Evolutionary conservation across 2,797 vertebrate species (phyloP).

Genomic region (Kryptopterus vitreolus): DNA sequence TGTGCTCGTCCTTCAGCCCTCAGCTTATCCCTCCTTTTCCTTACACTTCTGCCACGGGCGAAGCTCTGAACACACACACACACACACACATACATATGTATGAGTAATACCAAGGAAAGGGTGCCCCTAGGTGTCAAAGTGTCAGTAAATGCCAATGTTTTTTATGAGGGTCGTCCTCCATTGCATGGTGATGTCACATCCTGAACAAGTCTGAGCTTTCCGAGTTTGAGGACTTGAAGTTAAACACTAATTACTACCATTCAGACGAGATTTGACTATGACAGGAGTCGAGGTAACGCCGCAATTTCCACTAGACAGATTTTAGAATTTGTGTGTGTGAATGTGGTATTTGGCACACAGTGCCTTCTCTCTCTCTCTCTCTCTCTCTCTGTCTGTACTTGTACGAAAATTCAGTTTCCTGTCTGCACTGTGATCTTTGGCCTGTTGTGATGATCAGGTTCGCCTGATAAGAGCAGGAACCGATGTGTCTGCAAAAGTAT

Average conservation of each 20-base stretch:
- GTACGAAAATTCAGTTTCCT: conserved; percentile 28
- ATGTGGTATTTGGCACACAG: not conserved
- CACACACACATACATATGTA: not conserved
- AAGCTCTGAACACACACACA: conserved; percentile 78
- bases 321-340: not conserved
- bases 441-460: not conserved
- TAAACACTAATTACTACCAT: not conserved
- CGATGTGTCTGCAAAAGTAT: not conserved
- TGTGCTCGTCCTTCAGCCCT: conserved; percentile 92
- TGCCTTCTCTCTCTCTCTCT: not conserved
- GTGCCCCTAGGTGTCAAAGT: not conserved
- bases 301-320: not conserved
- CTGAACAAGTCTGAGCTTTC: not conserved
- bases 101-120: not conserved
- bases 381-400: conserved; percentile 28
- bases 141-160: not conserved
- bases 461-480: not conserved
- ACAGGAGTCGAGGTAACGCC: not conserved
- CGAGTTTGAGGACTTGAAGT: not conserved
- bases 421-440: conserved; percentile 5
- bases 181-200: not conserved
- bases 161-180: not conserved
- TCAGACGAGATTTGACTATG: not conserved
- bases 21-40: conserved; percentile 91
- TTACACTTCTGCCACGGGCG: conserved; percentile 87